Base-by-base conservation (phyloP, 2,797 vertebrate species). In the Mus spretus region DNA sequence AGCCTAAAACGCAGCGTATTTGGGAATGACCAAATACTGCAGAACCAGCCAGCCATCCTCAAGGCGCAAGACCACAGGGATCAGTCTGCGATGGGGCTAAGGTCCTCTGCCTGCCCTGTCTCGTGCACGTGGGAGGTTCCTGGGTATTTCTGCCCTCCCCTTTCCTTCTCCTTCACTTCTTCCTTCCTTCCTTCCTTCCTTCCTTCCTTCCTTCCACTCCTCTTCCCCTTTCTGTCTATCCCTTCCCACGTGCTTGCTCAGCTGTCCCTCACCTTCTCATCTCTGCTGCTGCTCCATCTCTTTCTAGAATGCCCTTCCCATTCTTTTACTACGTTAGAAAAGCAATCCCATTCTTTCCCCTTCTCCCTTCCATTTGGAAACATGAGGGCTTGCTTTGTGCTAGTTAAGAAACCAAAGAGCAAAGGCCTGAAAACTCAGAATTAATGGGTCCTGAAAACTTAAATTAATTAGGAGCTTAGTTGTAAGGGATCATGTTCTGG, bases 251-350 rank as follows among this genome's bases (percentile, higher is more conserved):
- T 28, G 37, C 61, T 65, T 47, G 26, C 13, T 34, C 26, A 59
- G 9, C 47, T 67, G 47, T 88, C 34, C 17, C 7, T 50, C 63
- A 59, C 75, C 96, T 63, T 89, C n/a, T 22, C 53, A 1, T 75
- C 87, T 90, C 96, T 90, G 67, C 89, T 94, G 63, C 55, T 86
- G 26, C 75, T 72, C 0, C 88, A 81, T 89, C n/a, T 96, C 61
- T 93, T 17, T 55, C 61, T 91, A 40, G 57, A 93, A 70, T 89
- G 74, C 37, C 22, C 61, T 92, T 90, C 91, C 78, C 53, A 80
- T 77, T 96, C 34, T 40, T 91, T 95, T 91, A 40, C 87, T 40
- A n/a, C 40, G 17, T 93, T 80, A 95, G 47, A 50, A 88, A 93
- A 81, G 44, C 79, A 90, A 28, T 85, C 67, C 44, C 34, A 37